Conservation (phyloP, 2,797 vertebrate genomes). For the Muraenolepis orangiensis region DNA sequence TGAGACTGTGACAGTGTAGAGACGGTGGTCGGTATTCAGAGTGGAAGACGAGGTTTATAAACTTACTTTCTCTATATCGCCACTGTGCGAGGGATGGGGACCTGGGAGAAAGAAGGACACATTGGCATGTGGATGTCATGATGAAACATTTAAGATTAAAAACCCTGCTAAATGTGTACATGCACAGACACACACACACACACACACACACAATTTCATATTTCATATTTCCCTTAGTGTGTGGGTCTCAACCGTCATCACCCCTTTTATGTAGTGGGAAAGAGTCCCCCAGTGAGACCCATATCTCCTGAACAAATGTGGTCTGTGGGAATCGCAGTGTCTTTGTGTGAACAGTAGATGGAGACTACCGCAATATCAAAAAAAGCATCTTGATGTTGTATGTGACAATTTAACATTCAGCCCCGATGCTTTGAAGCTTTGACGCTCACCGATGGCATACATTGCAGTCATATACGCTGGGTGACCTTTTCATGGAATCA, state of each 20-base stretch:
- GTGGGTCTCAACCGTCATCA: background rate
- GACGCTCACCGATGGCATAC: slow-evolving; percentile 42
- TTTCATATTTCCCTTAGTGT: background rate
- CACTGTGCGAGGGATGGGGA: slow-evolving; percentile 69
- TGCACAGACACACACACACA: slow-evolving; percentile 9
- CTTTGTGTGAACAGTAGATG: slow-evolving; percentile 73
- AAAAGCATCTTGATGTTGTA: slow-evolving; percentile 59
- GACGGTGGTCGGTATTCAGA: slow-evolving; percentile 12
- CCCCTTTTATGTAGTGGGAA: slow-evolving; percentile 1
- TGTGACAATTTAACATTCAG: slow-evolving; percentile 58
- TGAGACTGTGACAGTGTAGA: background rate
- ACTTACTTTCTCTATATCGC: slow-evolving; percentile 79
- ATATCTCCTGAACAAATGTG: slow-evolving; percentile 35
- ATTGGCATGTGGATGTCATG: slow-evolving; percentile 39
- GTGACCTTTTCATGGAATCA: background rate
- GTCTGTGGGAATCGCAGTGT: slow-evolving; percentile 53
- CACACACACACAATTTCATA: background rate
- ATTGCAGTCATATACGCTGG: slow-evolving; percentile 5
- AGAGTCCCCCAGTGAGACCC: slow-evolving; percentile 42
- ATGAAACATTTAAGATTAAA: slow-evolving; percentile 10
- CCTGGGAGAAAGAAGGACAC: slow-evolving; percentile 63
- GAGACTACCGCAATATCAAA: slow-evolving; percentile 69
- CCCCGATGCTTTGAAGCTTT: slow-evolving; percentile 38
- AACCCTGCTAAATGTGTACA: slow-evolving; percentile 23
- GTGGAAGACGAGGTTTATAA: slow-evolving; percentile 29